phyloP scores from a whole-genome alignment of 2,888 invertebrate species.

The Aphidius colemani region DNA sequence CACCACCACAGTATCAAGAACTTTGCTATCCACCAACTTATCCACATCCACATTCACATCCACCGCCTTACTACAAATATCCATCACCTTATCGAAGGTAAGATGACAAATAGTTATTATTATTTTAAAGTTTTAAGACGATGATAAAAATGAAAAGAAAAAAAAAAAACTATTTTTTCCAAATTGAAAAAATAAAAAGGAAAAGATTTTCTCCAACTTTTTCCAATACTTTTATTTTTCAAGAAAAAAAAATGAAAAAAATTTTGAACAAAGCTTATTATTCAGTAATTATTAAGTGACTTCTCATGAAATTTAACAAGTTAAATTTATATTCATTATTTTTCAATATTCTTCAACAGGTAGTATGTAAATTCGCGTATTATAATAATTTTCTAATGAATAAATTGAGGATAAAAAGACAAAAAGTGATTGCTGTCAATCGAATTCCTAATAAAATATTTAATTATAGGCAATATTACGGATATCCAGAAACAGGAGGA shows the following conservation, averaged over 20 bases:
- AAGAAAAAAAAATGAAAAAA: neutral
- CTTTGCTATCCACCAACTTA: conserved; percentile 63
- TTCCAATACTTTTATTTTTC: neutral
- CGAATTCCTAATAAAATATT: too few species aligned
- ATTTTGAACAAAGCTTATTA: too few species aligned
- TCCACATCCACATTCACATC: conserved; percentile 55
- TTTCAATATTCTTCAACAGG: too few species aligned
- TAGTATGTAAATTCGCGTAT: too few species aligned
- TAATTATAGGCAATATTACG: conserved; percentile 53
- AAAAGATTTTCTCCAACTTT: neutral
- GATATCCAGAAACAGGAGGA: conserved; percentile 56
- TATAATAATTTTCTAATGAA: too few species aligned
- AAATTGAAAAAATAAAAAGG: neutral
- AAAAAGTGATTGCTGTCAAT: too few species aligned
- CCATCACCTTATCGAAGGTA: conserved; percentile 57
- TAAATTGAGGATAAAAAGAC: too few species aligned
- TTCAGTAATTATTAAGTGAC: too few species aligned
- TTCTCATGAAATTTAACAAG: too few species aligned
- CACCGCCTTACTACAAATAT: conserved; percentile 59
- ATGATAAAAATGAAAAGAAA: neutral
- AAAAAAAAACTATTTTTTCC: neutral
- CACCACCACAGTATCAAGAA: conserved; percentile 61
- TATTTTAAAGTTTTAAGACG: neutral
- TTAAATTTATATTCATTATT: too few species aligned
- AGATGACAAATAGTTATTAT: conserved; percentile 24